Conservation (phyloP, 1,140 invertebrate genomes). For the Tribolium castaneum region DNA sequence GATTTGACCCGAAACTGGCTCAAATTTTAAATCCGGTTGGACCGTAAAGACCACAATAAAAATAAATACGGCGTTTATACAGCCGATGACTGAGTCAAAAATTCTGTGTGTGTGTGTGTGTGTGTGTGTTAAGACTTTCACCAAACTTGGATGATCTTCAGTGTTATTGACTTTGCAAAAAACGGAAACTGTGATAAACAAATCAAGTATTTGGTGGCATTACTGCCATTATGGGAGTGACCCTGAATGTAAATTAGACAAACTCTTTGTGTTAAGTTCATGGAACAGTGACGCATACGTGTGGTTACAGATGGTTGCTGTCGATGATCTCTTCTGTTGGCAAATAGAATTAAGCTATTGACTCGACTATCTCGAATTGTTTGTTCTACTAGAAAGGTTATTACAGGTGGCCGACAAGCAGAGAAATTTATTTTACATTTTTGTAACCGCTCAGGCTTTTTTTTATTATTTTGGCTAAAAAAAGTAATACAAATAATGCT, state of each 20-base stretch:
- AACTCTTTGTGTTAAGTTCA: slow-evolving; percentile 19
- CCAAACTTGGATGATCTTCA: background rate
- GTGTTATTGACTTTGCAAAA: too few relatives aligned
- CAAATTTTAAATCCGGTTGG: slow-evolving; percentile 22
- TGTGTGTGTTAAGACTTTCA: slow-evolving; percentile 6
- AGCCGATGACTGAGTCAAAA: background rate
- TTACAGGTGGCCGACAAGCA: too few relatives aligned
- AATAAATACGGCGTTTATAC: background rate
- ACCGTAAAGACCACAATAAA: background rate
- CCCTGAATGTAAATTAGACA: slow-evolving; percentile 21
- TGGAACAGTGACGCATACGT: slow-evolving; percentile 21
- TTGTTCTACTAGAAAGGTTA: too few relatives aligned
- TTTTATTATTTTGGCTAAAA: too few relatives aligned
- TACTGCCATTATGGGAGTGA: slow-evolving; percentile 12
- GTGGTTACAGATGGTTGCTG: background rate
- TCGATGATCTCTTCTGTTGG: background rate
- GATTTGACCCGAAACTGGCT: slow-evolving; percentile 14
- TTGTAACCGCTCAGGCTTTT: too few relatives aligned
- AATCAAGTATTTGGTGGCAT: background rate
- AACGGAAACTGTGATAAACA: background rate
- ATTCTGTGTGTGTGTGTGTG: background rate
- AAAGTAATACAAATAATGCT: too few relatives aligned
- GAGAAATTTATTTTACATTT: too few relatives aligned
- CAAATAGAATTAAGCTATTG: background rate
- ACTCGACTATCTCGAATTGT: background rate